Evolutionary conservation across 2,113 vertebrate species (phyloP).

Genomic region (Alces alces): DNA sequence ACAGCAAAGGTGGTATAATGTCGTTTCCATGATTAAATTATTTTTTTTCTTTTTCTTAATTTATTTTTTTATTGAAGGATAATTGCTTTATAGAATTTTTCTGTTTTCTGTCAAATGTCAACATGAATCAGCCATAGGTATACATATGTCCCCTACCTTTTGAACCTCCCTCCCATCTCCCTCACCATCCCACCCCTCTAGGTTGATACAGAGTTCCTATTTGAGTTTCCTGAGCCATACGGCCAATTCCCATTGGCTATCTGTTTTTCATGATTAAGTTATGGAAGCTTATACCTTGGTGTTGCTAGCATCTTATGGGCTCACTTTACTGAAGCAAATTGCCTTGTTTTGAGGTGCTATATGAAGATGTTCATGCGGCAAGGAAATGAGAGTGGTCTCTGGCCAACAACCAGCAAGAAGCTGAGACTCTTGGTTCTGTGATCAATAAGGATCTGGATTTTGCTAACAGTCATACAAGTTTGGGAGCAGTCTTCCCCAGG

Average conservation of each 20-base stretch:
- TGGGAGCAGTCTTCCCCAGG: not conserved
- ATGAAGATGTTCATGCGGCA: not conserved
- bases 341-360: not conserved
- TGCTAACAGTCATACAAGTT: not conserved
- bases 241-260: not conserved
- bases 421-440: not conserved
- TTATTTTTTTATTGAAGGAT: not conserved
- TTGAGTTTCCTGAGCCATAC: not conserved
- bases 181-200: not conserved
- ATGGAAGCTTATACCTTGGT: not conserved
- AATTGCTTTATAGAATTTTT: not conserved
- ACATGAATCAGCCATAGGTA: not conserved
- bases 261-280: not conserved
- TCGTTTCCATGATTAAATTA: not conserved
- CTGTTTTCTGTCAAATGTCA: not conserved
- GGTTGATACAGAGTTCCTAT: not conserved
- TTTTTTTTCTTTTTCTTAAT: not conserved
- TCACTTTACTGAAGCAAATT: not conserved
- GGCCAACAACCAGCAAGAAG: not conserved
- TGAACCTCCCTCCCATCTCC: not conserved
- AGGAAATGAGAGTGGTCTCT: not conserved
- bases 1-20: not conserved
- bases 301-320: not conserved
- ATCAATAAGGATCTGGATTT: not conserved
- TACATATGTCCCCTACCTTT: not conserved